Evolutionary conservation across 2,888 invertebrate genomes (phyloP).

Genomic region (Calliopum simillimum): DNA sequence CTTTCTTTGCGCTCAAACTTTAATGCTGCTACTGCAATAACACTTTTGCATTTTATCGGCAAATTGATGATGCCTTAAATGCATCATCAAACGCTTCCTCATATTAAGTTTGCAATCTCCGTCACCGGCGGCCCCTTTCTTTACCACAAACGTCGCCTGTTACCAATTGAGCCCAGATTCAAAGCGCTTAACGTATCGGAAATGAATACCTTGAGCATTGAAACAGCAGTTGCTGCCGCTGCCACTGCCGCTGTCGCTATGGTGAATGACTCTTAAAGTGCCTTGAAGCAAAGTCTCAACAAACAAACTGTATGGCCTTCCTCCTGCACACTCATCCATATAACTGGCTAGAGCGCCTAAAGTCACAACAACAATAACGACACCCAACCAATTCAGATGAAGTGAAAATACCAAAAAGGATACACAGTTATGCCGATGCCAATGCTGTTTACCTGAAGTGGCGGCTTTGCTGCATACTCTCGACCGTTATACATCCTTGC

Average conservation of each 20-base stretch:
- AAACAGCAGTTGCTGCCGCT: background rate
- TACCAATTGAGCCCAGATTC: too few species aligned
- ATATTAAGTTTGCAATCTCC: too few species aligned
- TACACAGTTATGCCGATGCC: background rate
- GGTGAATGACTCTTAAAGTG: slow-evolving; percentile 9
- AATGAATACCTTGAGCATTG: slow-evolving; percentile 1
- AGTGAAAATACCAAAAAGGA: slow-evolving; percentile 7
- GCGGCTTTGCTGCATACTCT: background rate
- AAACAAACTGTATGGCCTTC: too few species aligned
- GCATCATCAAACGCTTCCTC: too few species aligned
- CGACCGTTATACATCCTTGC: background rate
- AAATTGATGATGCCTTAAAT: too few species aligned
- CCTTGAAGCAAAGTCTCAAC: background rate
- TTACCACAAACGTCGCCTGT: too few species aligned
- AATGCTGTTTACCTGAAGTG: too few species aligned
- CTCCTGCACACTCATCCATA: background rate
- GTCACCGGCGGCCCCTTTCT: too few species aligned
- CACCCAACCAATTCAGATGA: background rate
- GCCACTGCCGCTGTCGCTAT: background rate
- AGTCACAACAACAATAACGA: background rate
- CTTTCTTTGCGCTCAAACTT: too few species aligned
- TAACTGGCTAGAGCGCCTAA: too few species aligned
- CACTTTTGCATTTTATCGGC: too few species aligned
- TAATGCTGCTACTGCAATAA: too few species aligned
- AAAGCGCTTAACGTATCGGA: slow-evolving; percentile 10